Evolutionary conservation across 37 sponge, comb jelly and placozoan species (phyloP).

Genomic region (Cliona cf. orientalis): DNA sequence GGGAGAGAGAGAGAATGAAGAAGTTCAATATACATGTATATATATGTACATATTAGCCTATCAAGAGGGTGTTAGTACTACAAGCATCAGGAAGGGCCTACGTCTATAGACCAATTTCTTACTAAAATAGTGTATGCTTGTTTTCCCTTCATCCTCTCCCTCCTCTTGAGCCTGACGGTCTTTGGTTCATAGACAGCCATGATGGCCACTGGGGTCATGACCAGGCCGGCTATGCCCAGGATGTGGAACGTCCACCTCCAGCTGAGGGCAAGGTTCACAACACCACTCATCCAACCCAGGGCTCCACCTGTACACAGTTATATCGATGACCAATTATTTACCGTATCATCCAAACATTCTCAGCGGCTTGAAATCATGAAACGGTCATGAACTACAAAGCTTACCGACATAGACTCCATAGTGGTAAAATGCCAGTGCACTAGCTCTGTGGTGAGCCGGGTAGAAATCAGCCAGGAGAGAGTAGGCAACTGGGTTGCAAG

Average conservation of each 20-base stretch:
- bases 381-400: too few relatives aligned
- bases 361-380: too few relatives aligned
- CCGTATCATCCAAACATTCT: too few relatives aligned
- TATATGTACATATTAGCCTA: too few relatives aligned
- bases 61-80: too few relatives aligned
- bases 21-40: too few relatives aligned
- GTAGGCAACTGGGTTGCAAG: constrained; percentile 92
- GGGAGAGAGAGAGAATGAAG: too few relatives aligned
- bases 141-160: constrained; percentile 45
- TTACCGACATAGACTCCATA: constrained; percentile 86
- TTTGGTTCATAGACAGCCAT: constrained; percentile 78
- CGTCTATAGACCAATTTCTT: too few relatives aligned
- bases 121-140: constrained; percentile 60
- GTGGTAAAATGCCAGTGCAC: constrained; percentile 78
- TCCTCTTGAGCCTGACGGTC: constrained; percentile 50
- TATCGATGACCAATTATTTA: too few relatives aligned
- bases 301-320: constrained; percentile 70
- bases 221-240: constrained; percentile 76
- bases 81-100: too few relatives aligned
- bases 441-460: constrained; percentile 66
- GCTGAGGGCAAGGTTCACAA: constrained; percentile 47
- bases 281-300: constrained; percentile 73
- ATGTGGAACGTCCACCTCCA: constrained; percentile 89
- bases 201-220: constrained; percentile 49
- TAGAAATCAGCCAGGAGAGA: constrained; percentile 88